Base-by-base conservation (phyloP, 2,797 vertebrate species). In the Platalea minor region DNA sequence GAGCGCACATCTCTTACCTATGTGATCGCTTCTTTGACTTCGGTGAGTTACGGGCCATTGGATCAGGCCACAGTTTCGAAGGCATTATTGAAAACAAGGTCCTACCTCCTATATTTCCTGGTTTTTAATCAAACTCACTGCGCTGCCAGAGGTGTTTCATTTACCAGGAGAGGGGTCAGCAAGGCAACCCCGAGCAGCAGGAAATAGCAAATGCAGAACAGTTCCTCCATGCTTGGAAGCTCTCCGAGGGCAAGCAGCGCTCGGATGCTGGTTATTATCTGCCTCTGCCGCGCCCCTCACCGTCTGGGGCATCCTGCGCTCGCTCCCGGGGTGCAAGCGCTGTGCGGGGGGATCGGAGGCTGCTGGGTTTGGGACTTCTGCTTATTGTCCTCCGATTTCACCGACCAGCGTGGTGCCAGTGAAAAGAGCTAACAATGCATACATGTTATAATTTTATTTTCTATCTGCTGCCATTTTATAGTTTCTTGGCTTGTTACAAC, bases 81-180 rank as follows among this genome's bases (percentile, higher is more conserved):
- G 86, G 50, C 77, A 24, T 84, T 93, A 96, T 89, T 96, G 87
- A 33, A 95, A 95, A 75, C 0, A 39, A 39, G 37, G 59, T 81
- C 77, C 95, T 96, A 50, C 85, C 93, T 93, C 79, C 85, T 91
- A 23, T 54, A 91, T 93, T 97, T 94, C 96, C 79, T 88, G 85
- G 25, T 59, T 92, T 97, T 96, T 96, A 96, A 96, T 97, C 95
- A 97, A 97, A 96, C 94, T 95, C 88, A 80, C 88, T 91, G 87
- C 8, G 0, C 90, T 96, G 85, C 95, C 91, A 96, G 96, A 97
- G 96, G 96, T 97, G 96, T 97, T 97, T 97, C 96, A 97, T 97
- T 96, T 97, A 97, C 96, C 87, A 41, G 72, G 85, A 91, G 70
- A 95, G 64, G 83, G 93, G 95, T 95, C 96, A 96, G 92, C 17